Evolutionary conservation across 1,140 invertebrate species (phyloP).

Genomic region (Achroia grisella): DNA sequence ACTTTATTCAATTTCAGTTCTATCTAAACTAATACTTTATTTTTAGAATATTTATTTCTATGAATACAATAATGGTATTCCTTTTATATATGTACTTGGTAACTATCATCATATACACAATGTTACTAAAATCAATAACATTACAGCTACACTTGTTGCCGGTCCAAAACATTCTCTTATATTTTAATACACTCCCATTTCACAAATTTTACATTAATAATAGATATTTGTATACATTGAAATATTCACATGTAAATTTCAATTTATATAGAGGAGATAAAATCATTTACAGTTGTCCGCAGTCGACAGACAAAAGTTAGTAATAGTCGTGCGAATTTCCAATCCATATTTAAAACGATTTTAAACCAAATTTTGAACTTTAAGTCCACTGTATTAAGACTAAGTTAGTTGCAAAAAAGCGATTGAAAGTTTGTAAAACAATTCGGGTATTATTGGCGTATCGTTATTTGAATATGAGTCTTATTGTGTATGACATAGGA

Average conservation of each 20-base stretch:
- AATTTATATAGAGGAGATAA: constrained; percentile 5
- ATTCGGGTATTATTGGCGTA: background rate
- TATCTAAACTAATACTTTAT: too few relatives aligned
- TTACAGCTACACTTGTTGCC: too few relatives aligned
- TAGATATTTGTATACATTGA: background rate
- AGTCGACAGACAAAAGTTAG: constrained; percentile 7
- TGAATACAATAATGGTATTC: too few relatives aligned
- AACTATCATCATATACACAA: too few relatives aligned
- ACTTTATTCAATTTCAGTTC: too few relatives aligned
- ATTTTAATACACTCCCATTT: too few relatives aligned
- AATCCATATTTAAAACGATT: background rate
- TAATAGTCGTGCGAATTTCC: background rate
- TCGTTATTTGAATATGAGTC: background rate
- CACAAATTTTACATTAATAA: background rate
- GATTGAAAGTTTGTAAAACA: constrained; percentile 3
- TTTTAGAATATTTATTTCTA: too few relatives aligned
- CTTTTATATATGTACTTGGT: too few relatives aligned
- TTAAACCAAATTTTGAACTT: background rate
- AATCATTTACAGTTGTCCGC: constrained; percentile 9
- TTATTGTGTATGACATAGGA: background rate
- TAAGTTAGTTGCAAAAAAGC: background rate
- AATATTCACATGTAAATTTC: constrained; percentile 2
- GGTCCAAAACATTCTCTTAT: too few relatives aligned
- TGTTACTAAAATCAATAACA: too few relatives aligned
- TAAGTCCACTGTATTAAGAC: background rate